These are phyloP conservation scores for Scotopteryx bipunctaria DNA, from an alignment of 2,888 invertebrate species.

Conservation along the genomic window DNA sequence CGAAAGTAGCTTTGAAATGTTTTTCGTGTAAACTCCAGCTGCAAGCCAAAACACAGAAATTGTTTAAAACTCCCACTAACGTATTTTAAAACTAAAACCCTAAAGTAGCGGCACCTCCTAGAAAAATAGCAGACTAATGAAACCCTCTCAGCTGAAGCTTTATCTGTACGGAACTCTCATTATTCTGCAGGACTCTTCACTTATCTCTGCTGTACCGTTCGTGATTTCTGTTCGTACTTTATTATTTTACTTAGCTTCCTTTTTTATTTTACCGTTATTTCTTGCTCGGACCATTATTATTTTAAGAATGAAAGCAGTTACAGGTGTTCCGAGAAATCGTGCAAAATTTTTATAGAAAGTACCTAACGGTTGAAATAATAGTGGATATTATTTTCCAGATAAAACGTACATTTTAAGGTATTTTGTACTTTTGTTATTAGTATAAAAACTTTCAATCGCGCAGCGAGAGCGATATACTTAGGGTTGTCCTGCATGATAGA, in stretches of 20 bases:
- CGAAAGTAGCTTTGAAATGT: no score
- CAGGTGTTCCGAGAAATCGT: constrained; percentile 5
- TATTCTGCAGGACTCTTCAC: constrained; percentile 20
- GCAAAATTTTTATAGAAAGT: no score
- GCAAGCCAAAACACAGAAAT: no score
- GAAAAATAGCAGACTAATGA: constrained; percentile 7
- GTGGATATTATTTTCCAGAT: no score
- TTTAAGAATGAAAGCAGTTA: constrained; percentile 3
- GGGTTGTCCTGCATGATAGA: no score
- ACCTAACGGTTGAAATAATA: no score
- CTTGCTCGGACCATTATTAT: constrained; percentile 1
- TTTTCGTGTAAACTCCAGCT: no score
- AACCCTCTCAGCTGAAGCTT: neutral
- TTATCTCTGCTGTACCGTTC: constrained; percentile 7
- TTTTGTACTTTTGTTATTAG: no score
- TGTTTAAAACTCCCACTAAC: no score
- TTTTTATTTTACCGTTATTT: constrained; percentile 6
- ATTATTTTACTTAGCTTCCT: constrained; percentile 14
- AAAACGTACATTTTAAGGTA: no score
- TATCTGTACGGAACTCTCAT: constrained; percentile 17
- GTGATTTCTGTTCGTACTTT: constrained; percentile 15
- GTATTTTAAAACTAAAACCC: neutral
- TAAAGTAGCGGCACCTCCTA: neutral
- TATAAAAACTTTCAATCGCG: no score
- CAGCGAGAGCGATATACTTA: no score